Evolutionary conservation across 2,797 vertebrate species (phyloP).

Genomic region (Lycodopsis pacificus): DNA sequence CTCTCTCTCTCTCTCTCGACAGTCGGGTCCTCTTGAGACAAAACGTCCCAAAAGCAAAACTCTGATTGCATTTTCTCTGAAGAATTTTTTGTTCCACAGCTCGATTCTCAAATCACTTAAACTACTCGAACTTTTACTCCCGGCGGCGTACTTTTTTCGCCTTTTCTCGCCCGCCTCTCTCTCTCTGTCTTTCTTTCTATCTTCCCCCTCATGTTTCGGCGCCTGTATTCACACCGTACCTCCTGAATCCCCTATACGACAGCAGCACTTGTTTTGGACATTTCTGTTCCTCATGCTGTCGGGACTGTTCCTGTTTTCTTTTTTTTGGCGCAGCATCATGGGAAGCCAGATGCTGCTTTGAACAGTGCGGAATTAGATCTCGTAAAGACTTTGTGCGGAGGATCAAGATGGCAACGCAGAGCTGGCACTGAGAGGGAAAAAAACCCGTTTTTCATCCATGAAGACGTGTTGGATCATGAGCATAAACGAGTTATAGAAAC

Average conservation of each 20-base stretch:
- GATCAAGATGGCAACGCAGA: slow-evolving; percentile 59
- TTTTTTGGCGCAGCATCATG: slow-evolving; percentile 62
- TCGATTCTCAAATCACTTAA: slow-evolving; percentile 42
- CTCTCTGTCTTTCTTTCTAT: slow-evolving; percentile 3
- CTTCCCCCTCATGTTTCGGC: slow-evolving; percentile 23
- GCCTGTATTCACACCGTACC: slow-evolving; percentile 10
- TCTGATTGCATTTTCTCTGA: slow-evolving; percentile 32
- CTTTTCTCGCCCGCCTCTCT: too few relatives aligned
- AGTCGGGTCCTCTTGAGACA: slow-evolving; percentile 34
- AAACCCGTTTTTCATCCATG: slow-evolving; percentile 41
- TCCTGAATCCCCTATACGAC: slow-evolving; percentile 1
- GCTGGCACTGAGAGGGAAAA: slow-evolving; percentile 12
- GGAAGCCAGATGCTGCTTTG: slow-evolving; percentile 74
- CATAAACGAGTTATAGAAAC: slow-evolving; percentile 29
- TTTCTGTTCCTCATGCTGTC: slow-evolving; percentile 49
- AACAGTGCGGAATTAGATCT: slow-evolving; percentile 61
- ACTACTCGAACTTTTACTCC: slow-evolving; percentile 47
- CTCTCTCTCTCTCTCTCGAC: not conserved
- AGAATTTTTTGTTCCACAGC: slow-evolving; percentile 18
- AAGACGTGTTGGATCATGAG: slow-evolving; percentile 30
- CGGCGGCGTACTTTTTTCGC: not conserved
- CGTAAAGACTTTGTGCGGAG: slow-evolving; percentile 55
- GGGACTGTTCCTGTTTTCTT: slow-evolving; percentile 30
- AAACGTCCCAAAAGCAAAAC: slow-evolving; percentile 48
- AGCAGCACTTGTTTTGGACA: slow-evolving; percentile 21